Percentiles rank a stretch among this genome's conserved stretches.
These are phyloP conservation scores for Zapus hudsonius DNA, from an alignment of 2,113 vertebrate genomes.

Conservation along the genomic window DNA sequence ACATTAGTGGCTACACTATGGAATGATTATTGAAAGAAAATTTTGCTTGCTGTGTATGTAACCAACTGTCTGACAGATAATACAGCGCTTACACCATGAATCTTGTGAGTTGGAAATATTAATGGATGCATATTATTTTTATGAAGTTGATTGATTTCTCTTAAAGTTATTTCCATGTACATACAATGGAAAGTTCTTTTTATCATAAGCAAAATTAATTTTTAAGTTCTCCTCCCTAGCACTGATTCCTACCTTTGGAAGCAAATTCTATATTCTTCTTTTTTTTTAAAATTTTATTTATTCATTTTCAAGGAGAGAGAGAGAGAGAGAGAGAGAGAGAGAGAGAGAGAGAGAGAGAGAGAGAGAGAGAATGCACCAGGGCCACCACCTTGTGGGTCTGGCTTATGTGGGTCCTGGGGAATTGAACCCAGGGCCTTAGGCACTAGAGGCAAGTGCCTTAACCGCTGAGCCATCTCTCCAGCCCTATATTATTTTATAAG, in stretches of 20 bases:
- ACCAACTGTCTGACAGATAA: background rate
- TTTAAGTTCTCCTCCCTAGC: rapidly evolving
- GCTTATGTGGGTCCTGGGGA: too few relatives aligned
- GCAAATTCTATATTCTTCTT: background rate
- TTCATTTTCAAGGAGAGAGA: too few relatives aligned
- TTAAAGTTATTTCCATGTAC: background rate
- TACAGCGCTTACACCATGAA: background rate
- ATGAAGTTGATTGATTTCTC: background rate
- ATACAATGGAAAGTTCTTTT: background rate
- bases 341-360: too few relatives aligned
- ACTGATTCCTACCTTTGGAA: background rate
- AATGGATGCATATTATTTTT: background rate
- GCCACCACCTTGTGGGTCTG: too few relatives aligned
- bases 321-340: too few relatives aligned
- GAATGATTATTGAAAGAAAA: rapidly evolving
- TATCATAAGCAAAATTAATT: background rate
- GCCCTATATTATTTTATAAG: too few relatives aligned
- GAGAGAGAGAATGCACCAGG: too few relatives aligned
- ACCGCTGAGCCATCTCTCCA: too few relatives aligned
- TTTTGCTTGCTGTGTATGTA: background rate
- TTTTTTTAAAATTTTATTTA: too few relatives aligned
- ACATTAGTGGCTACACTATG: rapidly evolving
- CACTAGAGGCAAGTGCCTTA: too few relatives aligned
- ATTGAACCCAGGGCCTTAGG: too few relatives aligned
- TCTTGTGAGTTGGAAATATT: background rate